phyloP scores from a whole-genome alignment of 1,140 invertebrate species.

The Pseudachorutes palmiensis region DNA sequence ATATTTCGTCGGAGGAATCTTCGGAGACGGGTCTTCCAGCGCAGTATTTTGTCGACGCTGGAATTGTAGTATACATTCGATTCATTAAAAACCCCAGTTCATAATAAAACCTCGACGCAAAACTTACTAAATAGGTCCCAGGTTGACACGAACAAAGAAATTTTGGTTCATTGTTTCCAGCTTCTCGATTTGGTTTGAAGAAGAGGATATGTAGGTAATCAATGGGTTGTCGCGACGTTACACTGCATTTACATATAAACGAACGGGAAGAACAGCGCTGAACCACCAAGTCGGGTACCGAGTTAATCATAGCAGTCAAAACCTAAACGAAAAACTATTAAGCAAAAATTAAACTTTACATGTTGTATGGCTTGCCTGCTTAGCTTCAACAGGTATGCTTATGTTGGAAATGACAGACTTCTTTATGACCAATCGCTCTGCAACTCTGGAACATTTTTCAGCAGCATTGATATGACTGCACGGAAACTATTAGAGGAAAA shows the following conservation, averaged over 20 bases:
- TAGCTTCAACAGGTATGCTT: slow-evolving; percentile 55
- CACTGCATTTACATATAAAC: slow-evolving; percentile 68
- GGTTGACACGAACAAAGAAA: slow-evolving; percentile 57
- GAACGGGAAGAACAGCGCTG: slow-evolving; percentile 67
- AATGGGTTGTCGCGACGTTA: slow-evolving; percentile 58
- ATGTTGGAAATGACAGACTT: slow-evolving; percentile 57
- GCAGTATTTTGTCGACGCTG: no score
- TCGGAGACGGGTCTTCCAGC: no score
- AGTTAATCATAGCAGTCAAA: slow-evolving; percentile 14
- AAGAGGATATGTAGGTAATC: slow-evolving; percentile 67
- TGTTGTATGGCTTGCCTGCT: no score
- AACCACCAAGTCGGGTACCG: slow-evolving; percentile 53
- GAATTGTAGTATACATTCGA: no score
- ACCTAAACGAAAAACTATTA: slow-evolving; percentile 15
- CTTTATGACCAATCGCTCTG: slow-evolving; percentile 55
- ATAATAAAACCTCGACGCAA: neutral
- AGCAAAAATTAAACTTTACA: no score
- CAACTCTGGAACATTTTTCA: slow-evolving; percentile 56
- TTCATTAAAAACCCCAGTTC: no score
- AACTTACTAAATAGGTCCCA: slow-evolving; percentile 47
- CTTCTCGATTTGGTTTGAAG: slow-evolving; percentile 48
- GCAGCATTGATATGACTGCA: slow-evolving; percentile 65
- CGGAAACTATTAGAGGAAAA: slow-evolving; percentile 30
- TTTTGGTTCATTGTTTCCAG: slow-evolving; percentile 51
- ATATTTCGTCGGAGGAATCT: no score